Percentiles rank a stretch among this genome's conserved stretches.
These are phyloP conservation scores for Drosophila cardini DNA, from an alignment of 1,140 invertebrate genomes.

Conservation along the genomic window DNA sequence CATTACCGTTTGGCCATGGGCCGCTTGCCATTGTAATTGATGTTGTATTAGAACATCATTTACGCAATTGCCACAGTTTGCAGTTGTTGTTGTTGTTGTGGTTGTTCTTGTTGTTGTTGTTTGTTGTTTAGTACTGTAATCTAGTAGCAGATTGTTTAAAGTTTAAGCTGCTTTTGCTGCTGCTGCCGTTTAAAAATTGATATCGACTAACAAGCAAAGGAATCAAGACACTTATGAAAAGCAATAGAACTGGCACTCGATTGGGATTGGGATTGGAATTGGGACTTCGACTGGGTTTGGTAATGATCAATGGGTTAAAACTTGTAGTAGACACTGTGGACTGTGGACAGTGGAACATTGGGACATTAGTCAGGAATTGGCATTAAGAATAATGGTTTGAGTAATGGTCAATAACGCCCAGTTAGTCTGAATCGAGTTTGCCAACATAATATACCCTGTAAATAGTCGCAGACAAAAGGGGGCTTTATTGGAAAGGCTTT, in stretches of 20 bases:
- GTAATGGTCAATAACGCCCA: slow-evolving; percentile 38
- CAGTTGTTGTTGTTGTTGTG: slow-evolving; percentile 39
- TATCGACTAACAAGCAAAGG: slow-evolving; percentile 33
- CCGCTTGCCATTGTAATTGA: slow-evolving; percentile 82
- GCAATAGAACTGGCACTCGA: slow-evolving; percentile 1
- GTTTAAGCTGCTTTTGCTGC: slow-evolving; percentile 31
- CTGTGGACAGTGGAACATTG: slow-evolving; percentile 10
- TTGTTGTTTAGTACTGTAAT: slow-evolving; percentile 36
- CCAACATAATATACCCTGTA: slow-evolving; percentile 19
- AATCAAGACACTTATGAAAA: slow-evolving; percentile 36
- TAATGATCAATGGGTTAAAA: slow-evolving; percentile 36
- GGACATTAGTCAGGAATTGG: slow-evolving; percentile 35
- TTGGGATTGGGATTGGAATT: slow-evolving; percentile 8
- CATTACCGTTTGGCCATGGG: slow-evolving; percentile 76
- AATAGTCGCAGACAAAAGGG: neutral
- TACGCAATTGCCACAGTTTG: slow-evolving; percentile 76
- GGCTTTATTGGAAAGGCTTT: neutral
- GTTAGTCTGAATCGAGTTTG: slow-evolving; percentile 1
- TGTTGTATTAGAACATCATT: slow-evolving; percentile 83
- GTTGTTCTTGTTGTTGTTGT: slow-evolving; percentile 33
- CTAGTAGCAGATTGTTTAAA: slow-evolving; percentile 39
- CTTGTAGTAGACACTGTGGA: neutral
- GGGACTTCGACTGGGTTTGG: neutral
- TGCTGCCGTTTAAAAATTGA: slow-evolving; percentile 38
- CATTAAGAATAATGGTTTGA: slow-evolving; percentile 31